Conservation (phyloP, 2,113 vertebrate genomes). For the Chamaea fasciata region DNA sequence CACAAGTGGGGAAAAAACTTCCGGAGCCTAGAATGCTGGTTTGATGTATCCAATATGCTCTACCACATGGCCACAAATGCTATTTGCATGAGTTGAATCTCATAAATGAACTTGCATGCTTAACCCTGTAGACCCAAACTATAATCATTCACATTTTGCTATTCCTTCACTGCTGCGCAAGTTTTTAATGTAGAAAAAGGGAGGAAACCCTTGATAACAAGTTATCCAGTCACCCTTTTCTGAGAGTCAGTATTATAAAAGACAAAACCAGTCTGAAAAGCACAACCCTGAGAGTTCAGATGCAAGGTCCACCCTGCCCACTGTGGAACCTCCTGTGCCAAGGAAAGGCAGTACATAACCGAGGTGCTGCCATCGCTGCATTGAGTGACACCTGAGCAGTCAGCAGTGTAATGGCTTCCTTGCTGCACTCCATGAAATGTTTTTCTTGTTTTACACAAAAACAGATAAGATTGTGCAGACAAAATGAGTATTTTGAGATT, state of each 20-base stretch:
- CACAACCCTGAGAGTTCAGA: neutral
- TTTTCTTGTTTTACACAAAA: neutral
- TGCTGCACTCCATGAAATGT: neutral
- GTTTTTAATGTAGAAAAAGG: neutral
- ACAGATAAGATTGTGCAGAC: neutral
- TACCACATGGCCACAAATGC: neutral
- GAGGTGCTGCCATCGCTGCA: neutral
- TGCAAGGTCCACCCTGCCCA: neutral
- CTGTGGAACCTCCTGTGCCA: neutral
- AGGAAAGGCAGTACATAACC: neutral
- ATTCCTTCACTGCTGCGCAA: neutral
- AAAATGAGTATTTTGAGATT: neutral
- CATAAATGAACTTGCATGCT: neutral
- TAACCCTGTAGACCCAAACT: neutral
- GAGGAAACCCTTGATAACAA: neutral
- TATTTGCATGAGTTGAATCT: neutral
- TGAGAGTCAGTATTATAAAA: neutral
- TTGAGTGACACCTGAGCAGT: neutral
- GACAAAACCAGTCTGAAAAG: neutral
- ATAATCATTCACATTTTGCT: neutral
- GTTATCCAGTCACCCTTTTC: neutral
- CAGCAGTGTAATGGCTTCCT: neutral
- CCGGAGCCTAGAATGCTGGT: neutral
- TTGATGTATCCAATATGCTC: slow-evolving; percentile 26
- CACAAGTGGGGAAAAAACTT: neutral